A percentile compares a stretch with the other conserved stretches of the same genome.
Conservation (phyloP, 2,113 vertebrate genomes). For the Erythrocercus mccallii region DNA sequence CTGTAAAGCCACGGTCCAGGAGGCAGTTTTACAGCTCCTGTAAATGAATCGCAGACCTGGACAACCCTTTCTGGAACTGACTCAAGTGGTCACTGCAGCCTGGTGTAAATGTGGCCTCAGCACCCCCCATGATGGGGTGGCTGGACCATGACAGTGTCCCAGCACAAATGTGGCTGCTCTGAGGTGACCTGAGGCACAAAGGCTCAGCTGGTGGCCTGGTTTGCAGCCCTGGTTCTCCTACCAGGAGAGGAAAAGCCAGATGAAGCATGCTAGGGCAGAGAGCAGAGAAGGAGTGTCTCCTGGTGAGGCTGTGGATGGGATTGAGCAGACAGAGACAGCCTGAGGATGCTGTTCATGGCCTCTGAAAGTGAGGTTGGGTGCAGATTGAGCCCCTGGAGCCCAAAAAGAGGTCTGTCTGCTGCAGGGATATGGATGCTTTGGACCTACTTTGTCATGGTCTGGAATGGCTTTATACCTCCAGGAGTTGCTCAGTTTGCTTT, state of each 20-base stretch:
- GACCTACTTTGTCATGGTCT: not conserved
- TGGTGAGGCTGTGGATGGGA: not conserved
- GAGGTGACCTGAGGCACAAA: not conserved
- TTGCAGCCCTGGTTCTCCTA: not conserved
- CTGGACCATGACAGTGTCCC: rapidly evolving
- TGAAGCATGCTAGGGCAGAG: not conserved
- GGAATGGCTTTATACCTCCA: not conserved
- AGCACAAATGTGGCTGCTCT: not conserved
- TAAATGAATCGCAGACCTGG: not conserved
- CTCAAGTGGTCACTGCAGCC: not conserved
- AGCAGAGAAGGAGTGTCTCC: not conserved
- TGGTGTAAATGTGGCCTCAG: rapidly evolving
- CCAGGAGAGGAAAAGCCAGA: not conserved
- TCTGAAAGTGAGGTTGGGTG: not conserved
- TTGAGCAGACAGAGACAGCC: not conserved
- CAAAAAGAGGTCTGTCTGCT: not conserved
- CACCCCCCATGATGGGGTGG: rapidly evolving
- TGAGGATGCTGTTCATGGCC: not conserved
- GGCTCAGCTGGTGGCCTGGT: not conserved
- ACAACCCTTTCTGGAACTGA: not conserved
- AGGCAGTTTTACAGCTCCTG: slow-evolving; percentile 6
- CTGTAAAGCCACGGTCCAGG: not conserved
- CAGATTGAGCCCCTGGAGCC: not conserved
- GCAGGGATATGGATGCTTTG: not conserved
- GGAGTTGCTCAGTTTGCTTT: not conserved